These are phyloP conservation scores for Paedocypris sp. DNA, from an alignment of 2,113 vertebrate species.

Conservation along the genomic window DNA sequence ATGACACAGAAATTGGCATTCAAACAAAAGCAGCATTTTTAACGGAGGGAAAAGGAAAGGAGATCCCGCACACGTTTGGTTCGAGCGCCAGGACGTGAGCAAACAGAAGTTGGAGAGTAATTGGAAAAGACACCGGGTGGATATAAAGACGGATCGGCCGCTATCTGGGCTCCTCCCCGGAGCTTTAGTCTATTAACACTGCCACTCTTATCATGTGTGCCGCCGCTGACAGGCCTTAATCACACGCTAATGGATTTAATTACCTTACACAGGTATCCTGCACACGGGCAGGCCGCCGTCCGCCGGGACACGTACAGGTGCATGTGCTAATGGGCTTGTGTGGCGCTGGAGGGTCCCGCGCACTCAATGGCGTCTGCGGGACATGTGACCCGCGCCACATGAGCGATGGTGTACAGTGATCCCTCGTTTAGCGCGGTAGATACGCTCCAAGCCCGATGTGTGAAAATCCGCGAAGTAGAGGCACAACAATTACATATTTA, in stretches of 20 bases:
- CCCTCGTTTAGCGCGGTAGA: no score
- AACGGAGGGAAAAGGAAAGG: no score
- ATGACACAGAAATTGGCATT: background rate
- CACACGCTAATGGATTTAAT: conserved; percentile 54
- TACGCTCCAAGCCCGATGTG: no score
- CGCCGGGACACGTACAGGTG: conserved; percentile 22
- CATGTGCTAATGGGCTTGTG: conserved; percentile 1
- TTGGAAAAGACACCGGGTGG: conserved; percentile 58
- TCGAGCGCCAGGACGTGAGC: conserved; percentile 19
- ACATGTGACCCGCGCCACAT: no score
- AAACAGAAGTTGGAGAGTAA: conserved; percentile 48
- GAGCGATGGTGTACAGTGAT: no score
- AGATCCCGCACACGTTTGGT: no score
- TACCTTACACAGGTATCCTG: conserved; percentile 39
- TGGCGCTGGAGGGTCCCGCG: background rate
- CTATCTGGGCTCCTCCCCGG: conserved; percentile 54
- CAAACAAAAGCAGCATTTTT: background rate
- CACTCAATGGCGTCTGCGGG: background rate
- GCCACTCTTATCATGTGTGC: conserved; percentile 63
- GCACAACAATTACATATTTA: no score
- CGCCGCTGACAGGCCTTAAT: conserved; percentile 62
- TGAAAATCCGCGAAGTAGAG: no score
- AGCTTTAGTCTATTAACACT: conserved; percentile 58
- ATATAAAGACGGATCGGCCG: conserved; percentile 63
- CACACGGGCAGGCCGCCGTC: conserved; percentile 38